A percentile compares a stretch with the other conserved stretches of the same genome.
Conservation (phyloP, 2,888 invertebrate genomes). For the Aphodius granarius region DNA sequence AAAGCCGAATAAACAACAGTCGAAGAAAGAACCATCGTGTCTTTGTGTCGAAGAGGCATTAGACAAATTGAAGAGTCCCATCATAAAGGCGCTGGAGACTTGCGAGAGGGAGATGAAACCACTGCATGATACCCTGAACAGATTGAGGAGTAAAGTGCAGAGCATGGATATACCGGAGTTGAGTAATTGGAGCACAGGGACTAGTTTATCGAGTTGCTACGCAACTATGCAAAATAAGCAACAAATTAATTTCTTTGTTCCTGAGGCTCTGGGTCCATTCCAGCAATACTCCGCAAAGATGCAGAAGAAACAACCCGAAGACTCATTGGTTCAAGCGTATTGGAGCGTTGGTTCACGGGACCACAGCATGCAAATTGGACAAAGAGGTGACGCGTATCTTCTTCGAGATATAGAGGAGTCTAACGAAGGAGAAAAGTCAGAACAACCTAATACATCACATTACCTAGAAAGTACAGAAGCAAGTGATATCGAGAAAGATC, state of each 20-base stretch:
- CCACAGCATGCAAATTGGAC: background rate
- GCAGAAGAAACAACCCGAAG: background rate
- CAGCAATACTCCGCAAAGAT: background rate
- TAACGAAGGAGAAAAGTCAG: background rate
- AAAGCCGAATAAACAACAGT: background rate
- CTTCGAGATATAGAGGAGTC: background rate
- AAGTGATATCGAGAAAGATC: background rate
- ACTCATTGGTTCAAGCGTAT: background rate
- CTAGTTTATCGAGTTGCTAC: background rate
- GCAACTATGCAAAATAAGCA: background rate
- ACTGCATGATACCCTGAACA: constrained; percentile 28
- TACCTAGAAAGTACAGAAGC: background rate
- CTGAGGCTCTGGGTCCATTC: background rate
- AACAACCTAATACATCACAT: background rate
- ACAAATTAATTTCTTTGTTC: constrained; percentile 7
- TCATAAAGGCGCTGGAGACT: constrained; percentile 32
- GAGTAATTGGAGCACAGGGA: constrained; percentile 21
- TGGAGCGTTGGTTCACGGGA: background rate
- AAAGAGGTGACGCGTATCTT: background rate
- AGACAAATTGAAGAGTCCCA: background rate
- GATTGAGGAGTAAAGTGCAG: constrained; percentile 33
- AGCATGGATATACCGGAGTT: constrained; percentile 36
- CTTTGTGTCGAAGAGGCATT: background rate
- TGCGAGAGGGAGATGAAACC: constrained; percentile 38
- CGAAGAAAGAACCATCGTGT: background rate